Evolutionary conservation across 2,888 invertebrate species (phyloP), one percentile per base, ranked within the genome.

Genomic region (Drosophila crucigera): DNA sequence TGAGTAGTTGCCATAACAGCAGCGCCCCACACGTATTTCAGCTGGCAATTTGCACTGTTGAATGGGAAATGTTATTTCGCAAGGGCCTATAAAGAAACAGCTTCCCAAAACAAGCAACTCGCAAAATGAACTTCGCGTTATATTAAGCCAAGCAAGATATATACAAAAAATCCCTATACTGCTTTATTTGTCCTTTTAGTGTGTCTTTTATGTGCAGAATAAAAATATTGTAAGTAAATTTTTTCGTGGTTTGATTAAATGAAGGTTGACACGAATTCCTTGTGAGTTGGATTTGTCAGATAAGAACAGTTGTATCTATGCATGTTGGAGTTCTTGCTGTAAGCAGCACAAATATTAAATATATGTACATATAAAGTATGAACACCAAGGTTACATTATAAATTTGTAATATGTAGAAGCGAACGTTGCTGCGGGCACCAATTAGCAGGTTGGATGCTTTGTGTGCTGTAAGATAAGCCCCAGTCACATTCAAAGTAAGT

Each of bases 11-110:
- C 22, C 43, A 47, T 55, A 33, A 49, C 49, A 28, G 6, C 41
- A 56, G 37, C 22, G 22, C 25, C 19, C 52, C 52, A 25, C 58
- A 30, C 58, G 50, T 68, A 68, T 47, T 35, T 73, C 76, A 71
- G 75, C 52, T 55, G 60, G 56, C 87, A 82, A 75, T 82, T 83
- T 81, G 59, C 71, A 66, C 52, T 82, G 70, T 65, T 73, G 78
- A 79, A 72, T 83, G 68, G 68, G 33, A 79, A 71, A 79, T 86
- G 25, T 59, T 69, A 56, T 69, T 65, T 59, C 47, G 50, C 71
- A 77, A 73, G 75, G 72, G 76, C 55, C 83, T 61, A 80, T 80
- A 84, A 86, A 81, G 33, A 59, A 68, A 41, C 41, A 50, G 49
- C 30, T 47, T 35, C 47, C 71, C 25, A 47, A 67, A 59, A 35